phyloP scores from a whole-genome alignment of 2,888 invertebrate species.

The Limenitis camilla region DNA sequence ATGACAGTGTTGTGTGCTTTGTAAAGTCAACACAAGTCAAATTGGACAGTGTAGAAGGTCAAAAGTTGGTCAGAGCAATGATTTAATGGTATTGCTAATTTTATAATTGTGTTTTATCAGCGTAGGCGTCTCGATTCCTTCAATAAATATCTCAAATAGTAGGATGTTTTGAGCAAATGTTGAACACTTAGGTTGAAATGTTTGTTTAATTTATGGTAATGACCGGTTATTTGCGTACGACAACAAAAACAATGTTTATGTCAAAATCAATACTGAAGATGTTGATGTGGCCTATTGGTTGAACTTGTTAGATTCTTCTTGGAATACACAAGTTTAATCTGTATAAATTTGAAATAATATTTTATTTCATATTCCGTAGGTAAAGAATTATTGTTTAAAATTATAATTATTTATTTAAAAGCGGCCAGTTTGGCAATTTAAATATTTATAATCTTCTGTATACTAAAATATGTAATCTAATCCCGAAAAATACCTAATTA shows the following conservation, averaged over 20 bases:
- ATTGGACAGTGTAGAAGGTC: conserved; percentile 30
- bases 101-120: conserved; percentile 36
- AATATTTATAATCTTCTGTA: too few species aligned
- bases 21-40: conserved; percentile 20
- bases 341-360: too few species aligned
- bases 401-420: too few species aligned
- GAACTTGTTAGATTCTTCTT: too few species aligned
- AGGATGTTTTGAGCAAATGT: conserved; percentile 29
- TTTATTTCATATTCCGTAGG: too few species aligned
- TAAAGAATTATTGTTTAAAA: too few species aligned
- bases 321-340: too few species aligned
- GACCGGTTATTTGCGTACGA: conserved; percentile 24
- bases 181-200: conserved; percentile 28
- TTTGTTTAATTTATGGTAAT: conserved; percentile 30
- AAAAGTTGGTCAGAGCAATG: conserved; percentile 25
- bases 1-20: conserved; percentile 9
- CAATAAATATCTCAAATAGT: conserved; percentile 30
- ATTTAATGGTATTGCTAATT: conserved; percentile 33
- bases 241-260: conserved; percentile 25
- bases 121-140: conserved; percentile 31
- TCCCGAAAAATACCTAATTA: too few species aligned
- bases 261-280: conserved; percentile 10
- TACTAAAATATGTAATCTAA: too few species aligned
- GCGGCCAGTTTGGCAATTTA: too few species aligned
- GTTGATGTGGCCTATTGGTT: too few species aligned